Percentiles rank a stretch among this genome's conserved stretches.
Conservation (phyloP, 1,140 invertebrate species). For the Microplitis mediator region DNA sequence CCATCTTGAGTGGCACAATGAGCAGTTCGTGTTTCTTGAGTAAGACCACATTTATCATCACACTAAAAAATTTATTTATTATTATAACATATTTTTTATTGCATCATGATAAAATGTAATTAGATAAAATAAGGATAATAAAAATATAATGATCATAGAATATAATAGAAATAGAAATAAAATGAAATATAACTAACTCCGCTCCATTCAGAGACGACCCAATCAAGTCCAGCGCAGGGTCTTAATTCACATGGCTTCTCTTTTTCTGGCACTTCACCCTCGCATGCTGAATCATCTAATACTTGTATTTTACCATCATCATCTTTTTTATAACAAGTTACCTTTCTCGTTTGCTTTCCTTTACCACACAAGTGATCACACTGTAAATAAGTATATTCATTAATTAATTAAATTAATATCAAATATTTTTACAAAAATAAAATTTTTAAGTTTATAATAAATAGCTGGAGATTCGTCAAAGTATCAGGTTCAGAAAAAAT, state of each 20-base stretch:
- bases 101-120: too few species aligned
- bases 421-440: background rate
- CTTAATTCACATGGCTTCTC: conserved; percentile 75
- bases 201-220: conserved; percentile 86
- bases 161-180: conserved; percentile 20
- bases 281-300: conserved; percentile 74
- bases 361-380: conserved; percentile 88
- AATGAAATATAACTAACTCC: conserved; percentile 70
- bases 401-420: background rate
- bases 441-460: background rate
- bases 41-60: conserved; percentile 73
- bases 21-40: conserved; percentile 74
- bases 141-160: conserved; percentile 27
- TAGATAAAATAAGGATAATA: conserved; percentile 3
- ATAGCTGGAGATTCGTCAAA: background rate
- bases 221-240: conserved; percentile 91
- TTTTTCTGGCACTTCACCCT: conserved; percentile 69
- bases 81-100: background rate
- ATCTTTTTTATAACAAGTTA: conserved; percentile 77
- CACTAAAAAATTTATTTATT: conserved; percentile 64
- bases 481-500: too few species aligned
- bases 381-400: conserved; percentile 57
- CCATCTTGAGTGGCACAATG: conserved; percentile 76
- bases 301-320: conserved; percentile 73
- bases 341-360: conserved; percentile 75